Base-by-base conservation (phyloP, 1,140 invertebrate species). In the Coelopa frigida region DNA sequence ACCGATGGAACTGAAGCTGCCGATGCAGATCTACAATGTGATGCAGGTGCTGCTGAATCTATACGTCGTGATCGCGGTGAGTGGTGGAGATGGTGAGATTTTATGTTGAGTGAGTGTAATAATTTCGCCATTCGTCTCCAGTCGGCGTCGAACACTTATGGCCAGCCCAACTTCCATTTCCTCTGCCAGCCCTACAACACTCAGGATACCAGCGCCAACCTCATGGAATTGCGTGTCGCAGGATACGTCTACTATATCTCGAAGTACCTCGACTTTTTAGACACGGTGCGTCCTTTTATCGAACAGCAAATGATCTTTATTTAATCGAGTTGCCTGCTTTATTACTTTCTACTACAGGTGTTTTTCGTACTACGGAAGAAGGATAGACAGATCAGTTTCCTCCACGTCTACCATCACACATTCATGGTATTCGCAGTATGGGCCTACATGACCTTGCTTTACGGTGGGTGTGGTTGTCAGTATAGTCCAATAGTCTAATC, bases 1-100 rank as follows among this genome's bases (percentile, higher is more conserved):
- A 57, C 79, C 87, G 0, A 84, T 82, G 44, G 72, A 87, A 36
- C 72, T 91, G 0, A 77, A 79, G 39, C 70, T 70, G 24, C 48
- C 80, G 3, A 77, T 92, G 61, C 77, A 87, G 41, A 61, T 76
- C 11, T 92, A 90, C 66, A 91, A 92, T 65, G 56, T 82, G 2
- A 71, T 81, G 15, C 82, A 89, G 73, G 81, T 89, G 17, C 35
- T 84, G 44, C 77, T 84, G 48, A 48, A 77, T 81, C 45, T 81
- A 75, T 26, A 49, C 67, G 0, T 86, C 73, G 74, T 72, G 81
- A 18, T 82, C 79, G 59, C 70, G 75, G 40, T 76, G 78, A 71
- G 80, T 82, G 7, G 15, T 10, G n/a, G n/a, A n/a, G n/a, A n/a
- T n/a, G n/a, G n/a, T n/a, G n/a, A n/a, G 27, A 29, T 10, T n/a